Conservation (phyloP, 2,113 vertebrate genomes). For the Oreochromis aureus region DNA sequence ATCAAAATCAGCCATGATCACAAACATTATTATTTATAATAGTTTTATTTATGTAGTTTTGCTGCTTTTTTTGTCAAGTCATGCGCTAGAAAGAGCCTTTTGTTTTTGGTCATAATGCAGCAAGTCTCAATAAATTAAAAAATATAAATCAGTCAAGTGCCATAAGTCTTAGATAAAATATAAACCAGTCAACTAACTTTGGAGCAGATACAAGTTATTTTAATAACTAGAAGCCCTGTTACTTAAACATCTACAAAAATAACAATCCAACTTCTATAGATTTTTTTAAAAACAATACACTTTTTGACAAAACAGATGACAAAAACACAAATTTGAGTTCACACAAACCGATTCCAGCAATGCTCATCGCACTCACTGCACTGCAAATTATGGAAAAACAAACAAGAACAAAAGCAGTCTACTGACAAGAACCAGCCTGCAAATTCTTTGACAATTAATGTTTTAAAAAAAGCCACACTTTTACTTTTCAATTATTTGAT, state of each 20-base stretch:
- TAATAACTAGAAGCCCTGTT: not conserved
- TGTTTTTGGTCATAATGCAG: not conserved
- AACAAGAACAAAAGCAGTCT: not conserved
- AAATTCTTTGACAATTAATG: constrained; percentile 28
- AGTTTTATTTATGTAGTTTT: not conserved
- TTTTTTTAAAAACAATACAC: not conserved
- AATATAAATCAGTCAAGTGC: not conserved
- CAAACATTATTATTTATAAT: not conserved
- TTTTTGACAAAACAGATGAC: not conserved
- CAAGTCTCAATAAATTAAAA: not conserved
- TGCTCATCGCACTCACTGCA: not conserved
- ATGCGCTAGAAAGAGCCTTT: not conserved
- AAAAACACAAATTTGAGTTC: not conserved
- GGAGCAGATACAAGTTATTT: not conserved
- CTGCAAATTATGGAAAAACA: not conserved
- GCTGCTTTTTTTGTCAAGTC: not conserved
- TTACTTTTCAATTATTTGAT: constrained; percentile 61
- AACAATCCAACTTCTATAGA: not conserved
- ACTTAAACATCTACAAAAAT: not conserved
- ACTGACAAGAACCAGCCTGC: not conserved
- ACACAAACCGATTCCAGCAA: not conserved
- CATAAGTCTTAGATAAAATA: not conserved
- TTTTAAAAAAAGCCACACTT: constrained; percentile 17
- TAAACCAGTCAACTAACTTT: not conserved
- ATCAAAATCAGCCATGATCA: not conserved